Conservation (phyloP, 2,888 invertebrate species). For the Pimpla rufipes region DNA sequence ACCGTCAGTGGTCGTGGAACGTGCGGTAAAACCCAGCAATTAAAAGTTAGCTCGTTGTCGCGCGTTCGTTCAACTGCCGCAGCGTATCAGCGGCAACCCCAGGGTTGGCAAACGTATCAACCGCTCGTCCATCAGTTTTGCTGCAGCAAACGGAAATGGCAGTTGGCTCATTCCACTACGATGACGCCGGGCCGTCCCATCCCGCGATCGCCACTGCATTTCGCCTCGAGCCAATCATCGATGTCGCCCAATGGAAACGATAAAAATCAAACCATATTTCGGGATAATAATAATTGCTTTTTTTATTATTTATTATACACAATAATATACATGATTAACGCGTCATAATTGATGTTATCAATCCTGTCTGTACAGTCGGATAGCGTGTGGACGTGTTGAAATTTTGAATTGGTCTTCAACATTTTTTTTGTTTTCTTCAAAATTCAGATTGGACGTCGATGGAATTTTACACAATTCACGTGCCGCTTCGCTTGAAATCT, state of each 20-base stretch:
- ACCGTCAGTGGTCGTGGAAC: slow-evolving; percentile 41
- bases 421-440: slow-evolving; percentile 18
- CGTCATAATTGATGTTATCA: slow-evolving; percentile 21
- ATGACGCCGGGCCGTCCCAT: slow-evolving; percentile 35
- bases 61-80: slow-evolving; percentile 30
- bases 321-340: slow-evolving; percentile 56
- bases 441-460: neutral
- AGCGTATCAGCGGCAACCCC: slow-evolving; percentile 21
- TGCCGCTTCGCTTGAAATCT: slow-evolving; percentile 3
- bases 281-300: slow-evolving; percentile 45
- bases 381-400: neutral
- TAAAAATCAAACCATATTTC: slow-evolving; percentile 1
- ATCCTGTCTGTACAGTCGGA: slow-evolving; percentile 57
- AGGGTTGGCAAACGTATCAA: slow-evolving; percentile 48
- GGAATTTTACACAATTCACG: neutral
- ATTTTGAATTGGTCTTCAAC: neutral
- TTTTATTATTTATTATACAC: slow-evolving; percentile 49
- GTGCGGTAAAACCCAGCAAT: slow-evolving; percentile 70
- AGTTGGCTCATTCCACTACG: slow-evolving; percentile 58
- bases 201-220: slow-evolving; percentile 15
- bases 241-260: slow-evolving; percentile 7
- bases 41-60: slow-evolving; percentile 72
- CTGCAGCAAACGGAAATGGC: slow-evolving; percentile 54
- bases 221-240: slow-evolving; percentile 9
- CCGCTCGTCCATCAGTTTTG: slow-evolving; percentile 43